Evolutionary conservation across 2,113 vertebrate species (phyloP).

Genomic region (Nematolebias whitei): DNA sequence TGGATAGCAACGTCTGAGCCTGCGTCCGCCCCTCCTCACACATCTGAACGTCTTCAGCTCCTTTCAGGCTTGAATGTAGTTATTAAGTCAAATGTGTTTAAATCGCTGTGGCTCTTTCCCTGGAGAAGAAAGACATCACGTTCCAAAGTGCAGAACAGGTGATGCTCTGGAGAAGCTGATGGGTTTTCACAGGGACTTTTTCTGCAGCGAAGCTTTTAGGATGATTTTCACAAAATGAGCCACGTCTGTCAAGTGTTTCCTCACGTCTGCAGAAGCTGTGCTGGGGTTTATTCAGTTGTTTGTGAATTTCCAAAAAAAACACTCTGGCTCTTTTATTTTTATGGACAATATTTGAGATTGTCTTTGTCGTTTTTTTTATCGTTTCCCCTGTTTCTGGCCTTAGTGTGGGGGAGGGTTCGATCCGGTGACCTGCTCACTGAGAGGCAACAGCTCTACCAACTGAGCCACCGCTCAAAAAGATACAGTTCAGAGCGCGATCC

Average conservation of each 20-base stretch:
- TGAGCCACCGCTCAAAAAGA: too few relatives aligned
- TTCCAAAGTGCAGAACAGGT: slow-evolving; percentile 48
- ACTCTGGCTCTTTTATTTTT: slow-evolving; percentile 2
- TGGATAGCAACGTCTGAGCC: slow-evolving; percentile 53
- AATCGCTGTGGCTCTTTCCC: slow-evolving; percentile 47
- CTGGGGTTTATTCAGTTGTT: not conserved
- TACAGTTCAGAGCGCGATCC: too few relatives aligned
- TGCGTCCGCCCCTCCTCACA: slow-evolving; percentile 47
- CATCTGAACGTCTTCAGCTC: slow-evolving; percentile 36
- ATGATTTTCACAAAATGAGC: slow-evolving; percentile 29
- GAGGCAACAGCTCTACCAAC: too few relatives aligned
- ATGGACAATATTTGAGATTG: slow-evolving; percentile 7
- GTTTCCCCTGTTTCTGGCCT: too few relatives aligned
- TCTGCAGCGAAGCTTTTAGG: slow-evolving; percentile 17
- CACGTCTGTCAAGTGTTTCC: slow-evolving; percentile 26
- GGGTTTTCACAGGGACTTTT: slow-evolving; percentile 33
- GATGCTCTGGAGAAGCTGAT: slow-evolving; percentile 47
- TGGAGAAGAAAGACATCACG: slow-evolving; percentile 16
- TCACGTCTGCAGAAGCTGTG: slow-evolving; percentile 5
- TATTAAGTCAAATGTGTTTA: slow-evolving; percentile 66
- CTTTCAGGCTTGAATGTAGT: slow-evolving; percentile 57
- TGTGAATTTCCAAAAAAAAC: slow-evolving; percentile 9
- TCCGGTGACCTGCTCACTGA: too few relatives aligned
- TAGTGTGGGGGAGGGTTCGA: too few relatives aligned
- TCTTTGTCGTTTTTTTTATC: not conserved